Evolutionary conservation across 2,888 invertebrate species (phyloP).

Genomic region (Nasonia oneida): DNA sequence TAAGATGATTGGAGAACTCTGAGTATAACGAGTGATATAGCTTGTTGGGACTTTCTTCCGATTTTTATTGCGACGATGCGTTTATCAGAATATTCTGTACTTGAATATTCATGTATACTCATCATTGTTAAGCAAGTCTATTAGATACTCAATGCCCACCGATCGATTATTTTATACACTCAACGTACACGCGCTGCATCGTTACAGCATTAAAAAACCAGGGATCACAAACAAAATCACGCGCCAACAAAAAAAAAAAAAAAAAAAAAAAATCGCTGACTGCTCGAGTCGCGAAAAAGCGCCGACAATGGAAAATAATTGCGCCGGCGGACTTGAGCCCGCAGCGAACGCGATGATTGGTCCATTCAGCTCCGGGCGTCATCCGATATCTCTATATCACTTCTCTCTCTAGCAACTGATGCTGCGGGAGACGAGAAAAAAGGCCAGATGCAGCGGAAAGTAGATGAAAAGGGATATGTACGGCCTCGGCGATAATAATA

Average conservation of each 20-base stretch:
- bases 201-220: too few relatives aligned
- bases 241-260: too few relatives aligned
- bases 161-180: neutral
- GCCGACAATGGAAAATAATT: constrained; percentile 64
- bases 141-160: neutral
- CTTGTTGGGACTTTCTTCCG: neutral
- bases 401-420: constrained; percentile 1
- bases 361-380: constrained; percentile 65
- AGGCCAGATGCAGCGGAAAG: neutral
- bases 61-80: neutral
- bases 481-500: constrained; percentile 59
- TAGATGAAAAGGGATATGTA: constrained; percentile 1
- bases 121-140: neutral
- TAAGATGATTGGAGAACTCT: neutral
- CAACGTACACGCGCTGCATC: too few relatives aligned
- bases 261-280: neutral
- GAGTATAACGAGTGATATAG: neutral
- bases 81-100: too few relatives aligned
- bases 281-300: neutral
- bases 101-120: neutral
- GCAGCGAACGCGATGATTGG: constrained; percentile 65
- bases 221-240: too few relatives aligned
- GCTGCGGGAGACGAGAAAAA: neutral
- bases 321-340: constrained; percentile 40
- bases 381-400: constrained; percentile 49